Evolutionary conservation across 1,140 invertebrate species (phyloP), one percentile per base, ranked within the genome.

Genomic region (Plutomurus gul): DNA sequence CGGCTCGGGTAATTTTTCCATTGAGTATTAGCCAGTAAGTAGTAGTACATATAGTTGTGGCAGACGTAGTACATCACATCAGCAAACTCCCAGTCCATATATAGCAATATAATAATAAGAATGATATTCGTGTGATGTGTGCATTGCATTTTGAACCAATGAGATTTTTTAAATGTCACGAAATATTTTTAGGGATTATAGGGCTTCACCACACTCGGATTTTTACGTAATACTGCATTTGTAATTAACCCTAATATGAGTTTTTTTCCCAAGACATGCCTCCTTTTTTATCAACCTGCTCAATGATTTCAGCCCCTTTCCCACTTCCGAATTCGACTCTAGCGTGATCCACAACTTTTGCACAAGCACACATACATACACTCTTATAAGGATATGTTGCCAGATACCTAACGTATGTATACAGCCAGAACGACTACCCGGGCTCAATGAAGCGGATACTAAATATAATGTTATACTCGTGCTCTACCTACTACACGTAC

Each of bases 231-330:
- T 78, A 72, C 37, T 75, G 71, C 70, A 76, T 78, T 81, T 75
- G 80, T 78, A 81, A 81, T 81, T 81, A 81, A 81, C 76, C 80
- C 73, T 81, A 81, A 81, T 81, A 81, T 76, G 65, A 77, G 33
- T 75, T 56, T 82, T 78, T 77, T 75, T 76, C 20, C 51, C 30
- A 46, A 75, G 74, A 75, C 70, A 74, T 60, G 40, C 72, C 70
- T 73, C 33, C 33, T 79, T 73, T 79, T 79, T 81, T 71, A 81
- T 60, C 70, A 51, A 39, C 33, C 65, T 74, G 37, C 49, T 22
- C 76, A 77, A 77, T 76, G 75, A 76, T 80, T 81, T 75, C 75
- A 49, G 40, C 77, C 74, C 43, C 27, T 76, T 75, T 78, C 51
- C 60, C 71, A 76, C 75, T 82, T 77, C 78, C 75, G 77, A 82